These are phyloP conservation scores for Lophotis ruficrista DNA, from an alignment of 2,113 vertebrate species.

Conservation along the genomic window DNA sequence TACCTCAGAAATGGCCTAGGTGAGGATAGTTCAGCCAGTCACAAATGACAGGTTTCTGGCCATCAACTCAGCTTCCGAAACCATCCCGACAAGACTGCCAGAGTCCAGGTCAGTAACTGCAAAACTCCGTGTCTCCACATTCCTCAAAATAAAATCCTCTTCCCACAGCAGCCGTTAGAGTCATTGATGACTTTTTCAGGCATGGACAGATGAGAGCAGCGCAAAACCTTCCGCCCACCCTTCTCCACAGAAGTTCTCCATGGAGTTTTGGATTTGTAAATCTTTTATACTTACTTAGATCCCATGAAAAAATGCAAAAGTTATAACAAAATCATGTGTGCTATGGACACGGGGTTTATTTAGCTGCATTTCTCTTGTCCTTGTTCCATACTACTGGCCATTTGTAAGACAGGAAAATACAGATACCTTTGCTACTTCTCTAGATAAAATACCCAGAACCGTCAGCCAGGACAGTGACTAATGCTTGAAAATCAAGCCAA, in stretches of 20 bases:
- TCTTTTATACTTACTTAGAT: background rate
- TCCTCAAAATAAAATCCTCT: background rate
- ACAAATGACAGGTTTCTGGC: background rate
- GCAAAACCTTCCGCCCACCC: background rate
- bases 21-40: background rate
- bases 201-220: background rate
- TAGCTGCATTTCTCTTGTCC: background rate
- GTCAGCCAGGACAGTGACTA: background rate
- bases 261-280: background rate
- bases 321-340: background rate
- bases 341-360: background rate
- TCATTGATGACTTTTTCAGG: conserved; percentile 38
- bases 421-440: background rate
- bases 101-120: background rate
- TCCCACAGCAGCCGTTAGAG: background rate
- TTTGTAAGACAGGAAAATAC: background rate
- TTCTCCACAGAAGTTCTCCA: background rate
- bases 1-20: background rate
- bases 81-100: background rate
- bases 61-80: background rate
- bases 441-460: background rate
- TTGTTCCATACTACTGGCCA: background rate
- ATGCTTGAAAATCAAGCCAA: background rate
- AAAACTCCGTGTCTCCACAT: background rate
- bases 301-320: background rate